These are phyloP conservation scores for Lipophrys pholis DNA, from an alignment of 2,113 vertebrate genomes.

Conservation along the genomic window DNA sequence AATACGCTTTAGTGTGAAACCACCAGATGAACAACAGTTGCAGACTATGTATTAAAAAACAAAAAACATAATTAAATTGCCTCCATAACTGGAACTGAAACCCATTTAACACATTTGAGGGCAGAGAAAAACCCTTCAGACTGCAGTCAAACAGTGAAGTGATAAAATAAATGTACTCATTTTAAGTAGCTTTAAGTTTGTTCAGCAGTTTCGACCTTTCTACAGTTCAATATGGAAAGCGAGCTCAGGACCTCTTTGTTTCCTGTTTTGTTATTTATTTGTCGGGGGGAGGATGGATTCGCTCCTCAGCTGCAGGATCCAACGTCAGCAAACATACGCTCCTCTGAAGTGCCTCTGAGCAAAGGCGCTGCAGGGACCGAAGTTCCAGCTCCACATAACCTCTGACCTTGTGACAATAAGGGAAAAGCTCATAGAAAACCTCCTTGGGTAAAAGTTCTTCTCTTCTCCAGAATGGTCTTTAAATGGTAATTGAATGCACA, in stretches of 20 bases:
- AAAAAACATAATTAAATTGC: no score
- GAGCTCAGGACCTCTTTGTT: no score
- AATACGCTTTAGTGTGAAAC: no score
- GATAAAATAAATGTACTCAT: not conserved
- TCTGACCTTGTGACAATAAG: conserved; percentile 26
- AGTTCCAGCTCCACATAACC: conserved; percentile 19
- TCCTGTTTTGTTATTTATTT: no score
- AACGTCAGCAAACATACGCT: conserved; percentile 39
- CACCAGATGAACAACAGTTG: no score
- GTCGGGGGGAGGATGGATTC: conserved; percentile 25
- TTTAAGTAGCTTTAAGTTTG: conserved; percentile 3
- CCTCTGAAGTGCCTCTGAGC: conserved; percentile 25
- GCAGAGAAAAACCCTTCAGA: no score
- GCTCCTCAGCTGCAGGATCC: conserved; percentile 22
- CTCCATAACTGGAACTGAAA: no score
- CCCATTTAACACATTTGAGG: no score
- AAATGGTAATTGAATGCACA: not conserved
- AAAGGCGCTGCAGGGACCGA: conserved; percentile 33
- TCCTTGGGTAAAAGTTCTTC: rapidly evolving
- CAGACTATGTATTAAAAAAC: no score
- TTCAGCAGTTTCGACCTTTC: conserved; percentile 40
- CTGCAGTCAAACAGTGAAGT: no score
- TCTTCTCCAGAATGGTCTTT: not conserved
- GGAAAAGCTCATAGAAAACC: not conserved
- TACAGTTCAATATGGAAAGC: conserved; percentile 36